Base-by-base conservation (phyloP, 2,888 invertebrate genomes). In the Parthenolecanium corni region DNA sequence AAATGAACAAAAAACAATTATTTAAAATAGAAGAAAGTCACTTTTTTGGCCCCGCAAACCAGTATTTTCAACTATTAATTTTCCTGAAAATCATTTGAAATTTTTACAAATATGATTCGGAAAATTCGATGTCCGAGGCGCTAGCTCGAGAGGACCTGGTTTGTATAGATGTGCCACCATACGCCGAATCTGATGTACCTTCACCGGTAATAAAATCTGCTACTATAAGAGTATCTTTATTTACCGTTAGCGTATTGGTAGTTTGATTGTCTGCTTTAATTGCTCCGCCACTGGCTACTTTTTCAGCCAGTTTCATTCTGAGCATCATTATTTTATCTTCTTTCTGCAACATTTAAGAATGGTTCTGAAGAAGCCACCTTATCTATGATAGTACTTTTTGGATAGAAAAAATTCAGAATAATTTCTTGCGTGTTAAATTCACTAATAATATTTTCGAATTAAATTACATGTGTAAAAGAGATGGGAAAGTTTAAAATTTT, bases 81-180 rank as follows among this genome's bases (percentile, higher is more conserved):
- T 49, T 23, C 6, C 23, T 31, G 5, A 6, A 9, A 4, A 4
- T 9, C 9, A 9, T 31, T 31, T 31, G 4, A 31, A 31, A 9
- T 31, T 49, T 53, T 75, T 79, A 89, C 71, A 89, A 80, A 76
- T 89, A 90, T 73, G 89, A 88, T 74, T 89, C 89, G 67, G 89
- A 89, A 75, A 89, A 88, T 74, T 90, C 89, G 72, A 87, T 82
- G 76, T 89, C 89, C 66, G 89, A 89, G 74, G 86, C 86, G 73
- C 87, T 88, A 72, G 87, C 87, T 70, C 86, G 80, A 67, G 86
- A 86, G 68, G 87, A 87, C 71, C 87, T 82, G 69, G 87, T 88
- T 76, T 85, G 83, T 73, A 84, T 80, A 66, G 82, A 82, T 71
- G 84, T 77, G 68, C 79, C 78, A 71, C 82, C 82, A 71, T 83